Evolutionary conservation across 2,797 vertebrate genomes (phyloP), one percentile per base, ranked within the genome.

Genomic region (Liparis tanakae): DNA sequence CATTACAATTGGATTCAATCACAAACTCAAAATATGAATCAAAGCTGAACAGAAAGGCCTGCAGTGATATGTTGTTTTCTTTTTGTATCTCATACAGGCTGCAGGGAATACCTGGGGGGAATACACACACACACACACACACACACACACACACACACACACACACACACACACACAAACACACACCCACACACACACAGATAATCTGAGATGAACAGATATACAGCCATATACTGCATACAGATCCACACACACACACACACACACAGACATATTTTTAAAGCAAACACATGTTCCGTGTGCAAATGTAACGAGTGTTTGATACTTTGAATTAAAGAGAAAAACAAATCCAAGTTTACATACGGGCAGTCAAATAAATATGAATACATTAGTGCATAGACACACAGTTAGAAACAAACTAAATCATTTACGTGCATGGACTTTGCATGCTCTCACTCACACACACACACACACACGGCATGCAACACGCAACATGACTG

Each of bases 401-500:
- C 36, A 59, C 41, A 20, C 5, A 51, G 12, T 30, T 30, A 55
- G 9, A 51, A 56, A 55, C 39, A 18, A 33, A 34, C 4, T 15
- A n/a, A 50, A 7, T 44, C 39, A 4, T 1, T 59, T 9, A 39
- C 2, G 44, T 30, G 18, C 2, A 0, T 5, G 80, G 69, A 74
- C 74, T 55, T 71, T 34, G 30, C 8, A 36, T 10, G 37, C 12
- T 56, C 20, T 30, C 10, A 2, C 20, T 25, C 18, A 18, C 46
- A 9, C 30, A 13, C 33, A 59, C 18, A 18, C 46, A 9, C 30
- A 13, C 33, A 59, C 25, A 63, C 10, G 17, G 36, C 54, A 70
- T 33, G 37, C 58, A 41, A 41, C 71, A 43, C 34, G 1, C 6
- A 30, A 30, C 25, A 30, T 58, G 67, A 72, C 44, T 58, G 59